Evolutionary conservation across 1,140 invertebrate species (phyloP), one percentile per base, ranked within the genome.

Genomic region (Papilio polyxenes): DNA sequence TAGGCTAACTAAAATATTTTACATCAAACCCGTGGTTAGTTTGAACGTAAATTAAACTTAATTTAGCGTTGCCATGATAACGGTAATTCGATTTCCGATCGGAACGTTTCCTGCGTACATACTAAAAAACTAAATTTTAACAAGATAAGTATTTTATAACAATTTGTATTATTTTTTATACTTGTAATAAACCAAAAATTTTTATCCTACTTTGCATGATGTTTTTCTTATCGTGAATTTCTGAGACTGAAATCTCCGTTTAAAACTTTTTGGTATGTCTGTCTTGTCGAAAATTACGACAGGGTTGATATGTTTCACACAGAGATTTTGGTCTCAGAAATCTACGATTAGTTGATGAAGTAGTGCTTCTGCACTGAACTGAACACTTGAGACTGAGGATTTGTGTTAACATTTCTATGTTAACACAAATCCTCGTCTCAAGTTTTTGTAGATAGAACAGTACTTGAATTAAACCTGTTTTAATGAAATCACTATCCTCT

Each of bases 401-500:
- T n/a, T n/a, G n/a, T n/a, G n/a, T n/a, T n/a, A n/a, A n/a, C n/a
- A n/a, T n/a, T n/a, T n/a, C n/a, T n/a, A 15, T 53, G 23, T 31
- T 31, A 10, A 13, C 3, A 15, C 31, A 65, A 31, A 65, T 65
- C 23, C 62, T 65, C 31, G 62, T 65, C 62, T 31, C 11, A 65
- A 65, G 62, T 65, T 23, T 65, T 65, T 31, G 9, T 76, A 75
- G 74, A 51, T 76, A 76, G 13, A 8, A 37, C 4, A 48, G 17
- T 44, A 37, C 74, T 48, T 49, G 44, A 75, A 75, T 75, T 74
- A 74, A 74, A 37, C 75, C n/a, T 49, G 85, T 89, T 91, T 90
- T 91, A 91, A 91, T 91, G 88, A 89, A 87, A 49, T 17, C 81
- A n/a, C 75, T 83, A 80, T 81, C 84, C 84, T 65, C 83, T 84